Conservation (phyloP, 2,797 vertebrate species). For the Pseudocheirus occidentalis region DNA sequence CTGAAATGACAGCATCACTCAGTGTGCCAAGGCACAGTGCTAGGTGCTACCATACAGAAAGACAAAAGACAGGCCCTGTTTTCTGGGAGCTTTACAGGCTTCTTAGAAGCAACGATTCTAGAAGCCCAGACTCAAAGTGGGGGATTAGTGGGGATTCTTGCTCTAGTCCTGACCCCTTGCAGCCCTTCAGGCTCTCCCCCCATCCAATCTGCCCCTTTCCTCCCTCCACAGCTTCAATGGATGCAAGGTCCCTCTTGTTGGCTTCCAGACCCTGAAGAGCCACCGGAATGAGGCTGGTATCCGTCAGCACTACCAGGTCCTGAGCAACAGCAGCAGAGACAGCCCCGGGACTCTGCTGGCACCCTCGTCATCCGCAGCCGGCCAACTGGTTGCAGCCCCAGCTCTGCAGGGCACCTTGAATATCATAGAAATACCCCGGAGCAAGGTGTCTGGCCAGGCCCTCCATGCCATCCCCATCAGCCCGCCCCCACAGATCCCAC, state of each 20-base stretch:
- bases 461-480: slow-evolving; percentile 82
- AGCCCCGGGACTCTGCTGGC: slow-evolving; percentile 82
- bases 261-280: slow-evolving; percentile 82
- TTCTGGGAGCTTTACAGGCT: background rate
- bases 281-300: slow-evolving; percentile 28
- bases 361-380: background rate
- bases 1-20: too few relatives aligned
- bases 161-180: too few relatives aligned
- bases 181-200: too few relatives aligned
- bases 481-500: slow-evolving; percentile 84
- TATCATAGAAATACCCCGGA: slow-evolving; percentile 84
- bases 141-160: too few relatives aligned
- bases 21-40: too few relatives aligned
- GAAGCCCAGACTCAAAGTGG: background rate
- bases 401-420: slow-evolving; percentile 85
- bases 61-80: background rate
- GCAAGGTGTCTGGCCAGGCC: slow-evolving; percentile 61
- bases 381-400: slow-evolving; percentile 70
- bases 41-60: background rate
- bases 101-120: too few relatives aligned
- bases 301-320: slow-evolving; percentile 83
- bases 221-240: slow-evolving; percentile 83
- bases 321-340: slow-evolving; percentile 65
- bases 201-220: background rate
- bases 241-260: slow-evolving; percentile 82